phyloP scores from a whole-genome alignment of 2,888 invertebrate genomes.

The Cephus runcator region DNA sequence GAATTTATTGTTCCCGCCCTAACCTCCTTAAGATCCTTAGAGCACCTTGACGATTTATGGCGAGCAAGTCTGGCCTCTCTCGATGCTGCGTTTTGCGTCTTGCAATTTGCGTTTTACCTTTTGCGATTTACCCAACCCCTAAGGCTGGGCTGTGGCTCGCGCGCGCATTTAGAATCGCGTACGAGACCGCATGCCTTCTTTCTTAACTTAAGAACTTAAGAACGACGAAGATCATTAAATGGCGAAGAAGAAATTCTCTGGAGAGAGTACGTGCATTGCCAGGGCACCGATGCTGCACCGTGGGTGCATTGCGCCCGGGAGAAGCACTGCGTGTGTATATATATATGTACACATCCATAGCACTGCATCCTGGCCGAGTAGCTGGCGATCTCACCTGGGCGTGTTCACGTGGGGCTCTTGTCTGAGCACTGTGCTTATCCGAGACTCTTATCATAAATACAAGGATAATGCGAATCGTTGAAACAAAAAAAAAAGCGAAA shows the following conservation, averaged over 20 bases:
- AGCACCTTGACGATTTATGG: background rate
- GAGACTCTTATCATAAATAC: slow-evolving; percentile 17
- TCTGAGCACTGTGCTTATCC: background rate
- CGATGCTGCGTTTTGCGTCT: background rate
- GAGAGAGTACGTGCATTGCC: background rate
- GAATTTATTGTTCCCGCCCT: background rate
- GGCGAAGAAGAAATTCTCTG: background rate
- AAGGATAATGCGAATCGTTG: slow-evolving; percentile 17
- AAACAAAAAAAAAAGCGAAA: background rate
- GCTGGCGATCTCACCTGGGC: background rate
- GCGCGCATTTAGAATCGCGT: background rate
- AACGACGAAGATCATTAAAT: background rate
- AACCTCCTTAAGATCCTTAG: background rate
- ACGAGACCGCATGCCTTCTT: background rate
- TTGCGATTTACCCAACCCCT: background rate
- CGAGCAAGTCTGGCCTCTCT: background rate
- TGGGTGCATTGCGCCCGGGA: background rate
- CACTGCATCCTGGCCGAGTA: background rate
- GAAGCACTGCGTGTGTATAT: background rate
- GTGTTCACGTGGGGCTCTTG: background rate
- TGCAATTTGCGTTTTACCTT: background rate
- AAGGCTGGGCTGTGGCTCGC: background rate
- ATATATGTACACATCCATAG: background rate
- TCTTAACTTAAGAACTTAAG: background rate
- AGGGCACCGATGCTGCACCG: background rate